These are phyloP conservation scores for Edolisoma coerulescens DNA, from an alignment of 2,113 vertebrate species.

Conservation along the genomic window DNA sequence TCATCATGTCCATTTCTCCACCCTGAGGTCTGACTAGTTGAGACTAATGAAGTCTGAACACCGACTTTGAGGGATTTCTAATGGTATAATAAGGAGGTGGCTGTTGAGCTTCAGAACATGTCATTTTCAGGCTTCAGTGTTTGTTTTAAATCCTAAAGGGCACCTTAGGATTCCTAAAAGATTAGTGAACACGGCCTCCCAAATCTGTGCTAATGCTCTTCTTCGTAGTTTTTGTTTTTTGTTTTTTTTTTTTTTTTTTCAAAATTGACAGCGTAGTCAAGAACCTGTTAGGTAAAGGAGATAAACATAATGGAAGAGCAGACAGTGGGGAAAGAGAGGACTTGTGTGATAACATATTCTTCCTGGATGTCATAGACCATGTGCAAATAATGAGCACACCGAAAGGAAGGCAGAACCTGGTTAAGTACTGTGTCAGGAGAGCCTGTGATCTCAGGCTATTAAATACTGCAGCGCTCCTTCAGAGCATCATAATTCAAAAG, in stretches of 20 bases:
- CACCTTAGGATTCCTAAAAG: constrained; percentile 1
- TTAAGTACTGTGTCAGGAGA: constrained; percentile 45
- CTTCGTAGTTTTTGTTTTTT: too few relatives aligned
- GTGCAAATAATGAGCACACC: constrained; percentile 60
- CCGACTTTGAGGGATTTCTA: constrained; percentile 40
- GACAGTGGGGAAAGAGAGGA: constrained; percentile 3
- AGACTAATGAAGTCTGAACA: constrained; percentile 34
- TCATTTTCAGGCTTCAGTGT: not conserved
- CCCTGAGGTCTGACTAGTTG: constrained; percentile 14
- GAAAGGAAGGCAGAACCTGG: constrained; percentile 58
- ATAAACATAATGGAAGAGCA: constrained; percentile 27
- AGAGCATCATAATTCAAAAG: constrained; percentile 58
- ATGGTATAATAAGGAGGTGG: constrained; percentile 37
- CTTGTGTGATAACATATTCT: constrained; percentile 20
- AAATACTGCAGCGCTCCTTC: constrained; percentile 50
- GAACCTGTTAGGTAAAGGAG: not conserved
- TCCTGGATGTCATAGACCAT: constrained; percentile 51
- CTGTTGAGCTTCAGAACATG: constrained; percentile 1
- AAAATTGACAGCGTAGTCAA: not conserved
- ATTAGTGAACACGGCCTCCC: not conserved
- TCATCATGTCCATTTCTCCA: constrained; percentile 29
- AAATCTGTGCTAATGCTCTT: not conserved
- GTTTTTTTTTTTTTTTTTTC: not conserved
- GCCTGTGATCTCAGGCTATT: constrained; percentile 65
- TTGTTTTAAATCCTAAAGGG: constrained; percentile 35